These are phyloP conservation scores for Montipora capitata DNA, from an alignment of 92 coral and sea anemone genomes.

Conservation along the genomic window DNA sequence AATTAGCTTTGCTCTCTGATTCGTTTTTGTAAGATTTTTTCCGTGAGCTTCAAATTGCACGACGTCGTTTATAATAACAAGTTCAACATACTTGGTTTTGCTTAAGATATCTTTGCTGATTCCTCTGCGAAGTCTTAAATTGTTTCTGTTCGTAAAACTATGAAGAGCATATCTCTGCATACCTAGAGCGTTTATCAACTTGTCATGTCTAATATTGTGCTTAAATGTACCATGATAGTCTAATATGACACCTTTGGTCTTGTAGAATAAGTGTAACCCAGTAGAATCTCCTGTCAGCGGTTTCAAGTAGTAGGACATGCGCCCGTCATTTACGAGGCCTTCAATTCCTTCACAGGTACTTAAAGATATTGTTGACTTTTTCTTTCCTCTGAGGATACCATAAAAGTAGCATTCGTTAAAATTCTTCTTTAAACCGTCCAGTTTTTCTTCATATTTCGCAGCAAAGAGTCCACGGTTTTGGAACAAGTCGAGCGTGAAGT, in stretches of 20 bases:
- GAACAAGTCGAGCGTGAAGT: constrained; percentile 49
- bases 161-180: background rate
- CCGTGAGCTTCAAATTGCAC: constrained; percentile 54
- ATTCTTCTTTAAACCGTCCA: background rate
- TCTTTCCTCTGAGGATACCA: constrained; percentile 70
- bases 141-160: background rate
- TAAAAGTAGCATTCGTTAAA: constrained; percentile 70
- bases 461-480: constrained; percentile 47
- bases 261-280: constrained; percentile 31
- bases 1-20: constrained; percentile 67
- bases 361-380: constrained; percentile 70
- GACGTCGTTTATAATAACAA: constrained; percentile 46
- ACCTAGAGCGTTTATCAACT: background rate
- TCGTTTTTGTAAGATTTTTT: constrained; percentile 42
- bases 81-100: constrained; percentile 51
- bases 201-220: background rate
- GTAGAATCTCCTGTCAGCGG: constrained; percentile 9
- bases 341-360: constrained; percentile 81
- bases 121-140: constrained; percentile 8
- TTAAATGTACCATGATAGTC: background rate
- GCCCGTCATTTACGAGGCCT: constrained; percentile 42
- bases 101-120: constrained; percentile 24
- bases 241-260: constrained; percentile 1
- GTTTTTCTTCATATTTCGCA: constrained; percentile 29
- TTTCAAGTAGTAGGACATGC: constrained; percentile 38